Evolutionary conservation across 2,113 vertebrate genomes (phyloP).

Genomic region (Scartelaos histophorus): DNA sequence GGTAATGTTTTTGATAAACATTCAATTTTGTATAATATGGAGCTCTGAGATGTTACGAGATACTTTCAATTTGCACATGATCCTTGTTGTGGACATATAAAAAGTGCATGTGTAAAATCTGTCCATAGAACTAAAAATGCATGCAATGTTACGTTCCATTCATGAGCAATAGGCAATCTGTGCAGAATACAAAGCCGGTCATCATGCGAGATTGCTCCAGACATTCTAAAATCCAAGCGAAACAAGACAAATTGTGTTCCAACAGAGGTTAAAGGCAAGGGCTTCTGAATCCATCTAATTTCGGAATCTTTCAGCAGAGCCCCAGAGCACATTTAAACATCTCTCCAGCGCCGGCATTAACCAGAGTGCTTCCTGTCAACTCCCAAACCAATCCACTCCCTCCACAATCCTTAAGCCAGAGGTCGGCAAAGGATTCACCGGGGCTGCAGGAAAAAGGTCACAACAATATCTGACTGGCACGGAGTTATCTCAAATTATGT

Average conservation of each 20-base stretch:
- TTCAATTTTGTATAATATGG: too few species aligned
- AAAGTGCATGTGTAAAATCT: too few species aligned
- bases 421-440: conserved; percentile 60
- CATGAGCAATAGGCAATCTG: conserved; percentile 10
- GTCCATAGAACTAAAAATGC: conserved; percentile 1
- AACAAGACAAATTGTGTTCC: conserved; percentile 58
- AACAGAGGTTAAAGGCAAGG: conserved; percentile 51
- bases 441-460: conserved; percentile 68
- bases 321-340: conserved; percentile 56
- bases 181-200: conserved; percentile 1
- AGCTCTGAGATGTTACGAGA: background rate
- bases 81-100: too few species aligned
- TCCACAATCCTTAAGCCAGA: conserved; percentile 53
- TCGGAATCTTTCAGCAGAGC: conserved; percentile 57
- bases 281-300: conserved; percentile 66
- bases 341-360: conserved; percentile 56
- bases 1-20: too few species aligned
- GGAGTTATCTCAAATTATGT: conserved; percentile 62
- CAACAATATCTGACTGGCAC: conserved; percentile 49
- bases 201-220: conserved; percentile 45
- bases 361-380: conserved; percentile 54
- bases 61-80: background rate
- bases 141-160: conserved; percentile 12
- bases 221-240: conserved; percentile 46
- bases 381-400: conserved; percentile 50